phyloP scores from a whole-genome alignment of 2,888 invertebrate species.

The Hanleya hanleyi region DNA sequence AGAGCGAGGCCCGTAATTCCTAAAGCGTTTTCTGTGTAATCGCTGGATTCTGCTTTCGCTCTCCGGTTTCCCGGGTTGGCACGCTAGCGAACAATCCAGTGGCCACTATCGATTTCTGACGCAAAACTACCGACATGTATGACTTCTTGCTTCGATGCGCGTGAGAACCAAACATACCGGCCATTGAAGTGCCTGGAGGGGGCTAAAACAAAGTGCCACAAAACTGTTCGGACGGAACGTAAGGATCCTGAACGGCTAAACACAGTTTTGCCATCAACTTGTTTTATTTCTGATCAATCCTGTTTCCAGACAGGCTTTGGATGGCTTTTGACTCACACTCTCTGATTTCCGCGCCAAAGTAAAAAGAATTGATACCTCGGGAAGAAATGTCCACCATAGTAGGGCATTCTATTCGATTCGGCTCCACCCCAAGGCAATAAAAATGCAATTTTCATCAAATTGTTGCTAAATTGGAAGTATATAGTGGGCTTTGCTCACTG shows the following conservation, averaged over 20 bases:
- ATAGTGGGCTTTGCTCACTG: no score
- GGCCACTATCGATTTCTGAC: no score
- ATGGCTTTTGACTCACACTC: no score
- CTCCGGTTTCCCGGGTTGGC: neutral
- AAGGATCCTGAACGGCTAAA: neutral
- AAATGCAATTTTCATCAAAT: no score
- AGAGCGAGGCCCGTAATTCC: neutral
- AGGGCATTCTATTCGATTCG: no score
- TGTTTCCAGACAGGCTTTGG: no score
- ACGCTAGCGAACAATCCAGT: neutral
- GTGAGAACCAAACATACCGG: neutral
- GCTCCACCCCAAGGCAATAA: no score
- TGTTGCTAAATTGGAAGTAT: no score
- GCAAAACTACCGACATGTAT: neutral
- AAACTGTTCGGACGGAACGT: neutral
- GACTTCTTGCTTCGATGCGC: constrained; percentile 1
- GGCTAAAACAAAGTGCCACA: neutral
- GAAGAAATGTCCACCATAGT: no score
- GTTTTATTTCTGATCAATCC: no score
- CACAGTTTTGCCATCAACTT: constrained; percentile 5
- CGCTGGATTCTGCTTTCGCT: neutral
- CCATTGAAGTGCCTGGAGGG: neutral
- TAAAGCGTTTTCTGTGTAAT: neutral
- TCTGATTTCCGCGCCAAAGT: no score
- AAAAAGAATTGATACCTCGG: no score